Percentiles rank a stretch among this genome's conserved stretches.
phyloP scores from a whole-genome alignment of 2,113 vertebrate species.

The Pygoscelis antarcticus region DNA sequence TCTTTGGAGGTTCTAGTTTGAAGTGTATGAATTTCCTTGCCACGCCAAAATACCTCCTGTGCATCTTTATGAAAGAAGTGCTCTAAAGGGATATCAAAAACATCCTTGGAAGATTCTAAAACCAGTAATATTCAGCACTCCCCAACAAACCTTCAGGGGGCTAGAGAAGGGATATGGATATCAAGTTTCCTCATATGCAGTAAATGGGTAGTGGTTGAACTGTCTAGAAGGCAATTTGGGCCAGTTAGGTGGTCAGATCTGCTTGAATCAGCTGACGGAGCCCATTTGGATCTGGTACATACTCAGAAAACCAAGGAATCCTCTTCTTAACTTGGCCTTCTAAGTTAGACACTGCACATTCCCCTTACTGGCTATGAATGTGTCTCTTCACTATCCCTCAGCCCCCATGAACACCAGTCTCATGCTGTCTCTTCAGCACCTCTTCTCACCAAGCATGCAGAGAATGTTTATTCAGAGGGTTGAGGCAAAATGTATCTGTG shows the following conservation, averaged over 20 bases:
- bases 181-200: background rate
- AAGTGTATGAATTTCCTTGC: background rate
- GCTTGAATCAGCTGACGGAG: background rate
- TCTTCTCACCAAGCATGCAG: accelerated
- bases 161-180: background rate
- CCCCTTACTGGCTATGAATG: background rate
- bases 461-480: background rate
- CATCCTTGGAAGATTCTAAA: background rate
- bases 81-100: background rate
- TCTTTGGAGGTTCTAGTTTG: background rate
- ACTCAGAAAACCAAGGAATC: background rate
- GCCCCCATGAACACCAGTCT: accelerated
- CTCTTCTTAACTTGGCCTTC: background rate
- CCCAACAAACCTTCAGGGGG: background rate
- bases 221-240: background rate
- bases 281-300: background rate
- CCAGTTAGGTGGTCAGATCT: background rate
- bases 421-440: accelerated
- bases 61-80: background rate
- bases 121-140: background rate
- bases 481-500: background rate
- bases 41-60: background rate
- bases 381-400: background rate
- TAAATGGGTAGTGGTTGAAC: background rate
- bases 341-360: accelerated